Percentiles rank a stretch among this genome's conserved stretches.
Evolutionary conservation across 2,797 vertebrate species (phyloP).

Genomic region (Enoplosus armatus): DNA sequence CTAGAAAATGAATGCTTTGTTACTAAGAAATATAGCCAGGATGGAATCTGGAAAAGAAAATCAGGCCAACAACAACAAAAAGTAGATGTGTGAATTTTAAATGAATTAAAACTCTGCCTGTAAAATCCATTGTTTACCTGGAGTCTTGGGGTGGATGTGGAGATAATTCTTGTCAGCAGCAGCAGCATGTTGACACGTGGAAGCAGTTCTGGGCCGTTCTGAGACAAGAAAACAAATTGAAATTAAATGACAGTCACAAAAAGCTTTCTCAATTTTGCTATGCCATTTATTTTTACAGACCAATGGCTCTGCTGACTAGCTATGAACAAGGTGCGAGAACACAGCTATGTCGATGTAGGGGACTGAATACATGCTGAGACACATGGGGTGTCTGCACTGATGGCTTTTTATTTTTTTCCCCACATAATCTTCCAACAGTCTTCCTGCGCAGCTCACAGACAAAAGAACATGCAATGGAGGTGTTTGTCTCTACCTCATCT

Average conservation of each 20-base stretch:
- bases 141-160: constrained; percentile 90
- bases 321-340: not conserved
- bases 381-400: not conserved
- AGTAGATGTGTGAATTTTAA: not conserved
- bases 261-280: not conserved
- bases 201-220: constrained; percentile 96
- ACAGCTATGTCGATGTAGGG: not conserved
- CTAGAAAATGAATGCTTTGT: not conserved
- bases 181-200: constrained; percentile 94
- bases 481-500: constrained; percentile 88
- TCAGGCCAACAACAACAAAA: not conserved
- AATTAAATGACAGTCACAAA: not conserved
- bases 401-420: not conserved
- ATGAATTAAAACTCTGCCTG: not conserved
- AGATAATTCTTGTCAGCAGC: constrained; percentile 91
- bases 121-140: constrained; percentile 84
- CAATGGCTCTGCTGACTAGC: not conserved
- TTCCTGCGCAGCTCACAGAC: not conserved
- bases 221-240: constrained; percentile 7
- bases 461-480: not conserved
- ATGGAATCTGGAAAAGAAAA: not conserved
- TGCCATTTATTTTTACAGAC: not conserved
- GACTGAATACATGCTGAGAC: not conserved
- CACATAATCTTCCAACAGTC: not conserved
- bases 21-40: not conserved